Conservation (phyloP, 2,113 vertebrate species). For the Mormoops blainvillei region DNA sequence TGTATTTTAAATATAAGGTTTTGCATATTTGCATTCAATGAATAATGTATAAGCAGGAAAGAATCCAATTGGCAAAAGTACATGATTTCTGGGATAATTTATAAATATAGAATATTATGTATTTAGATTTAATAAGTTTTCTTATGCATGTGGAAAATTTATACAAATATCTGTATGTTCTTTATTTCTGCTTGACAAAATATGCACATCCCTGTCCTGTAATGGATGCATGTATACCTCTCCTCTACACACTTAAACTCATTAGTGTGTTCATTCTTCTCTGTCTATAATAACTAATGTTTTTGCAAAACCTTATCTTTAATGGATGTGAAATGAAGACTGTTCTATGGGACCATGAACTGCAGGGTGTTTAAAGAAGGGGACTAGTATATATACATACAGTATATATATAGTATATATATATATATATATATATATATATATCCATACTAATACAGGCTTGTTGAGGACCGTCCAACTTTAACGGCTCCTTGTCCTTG, state of each 20-base stretch:
- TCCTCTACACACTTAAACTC: not conserved
- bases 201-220: not conserved
- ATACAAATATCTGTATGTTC: not conserved
- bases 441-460: not conserved
- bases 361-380: not conserved
- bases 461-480: not conserved
- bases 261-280: not conserved
- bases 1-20: conserved; percentile 70
- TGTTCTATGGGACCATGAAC: not conserved
- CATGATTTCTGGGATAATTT: conserved; percentile 21
- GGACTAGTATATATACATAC: not conserved
- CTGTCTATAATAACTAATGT: not conserved
- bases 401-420: not conserved
- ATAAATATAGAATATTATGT: conserved; percentile 18
- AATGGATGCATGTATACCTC: not conserved
- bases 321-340: not conserved
- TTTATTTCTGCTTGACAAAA: not conserved
- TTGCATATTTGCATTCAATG: conserved; percentile 68
- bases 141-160: not conserved
- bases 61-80: conserved; percentile 22
- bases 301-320: conserved; percentile 59
- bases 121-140: conserved; percentile 32
- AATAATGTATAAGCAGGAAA: conserved; percentile 31
- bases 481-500: conserved; percentile 67
- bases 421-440: too few species aligned